Evolutionary conservation across 2,888 invertebrate genomes (phyloP).

Genomic region (Dexiosoma caninum): DNA sequence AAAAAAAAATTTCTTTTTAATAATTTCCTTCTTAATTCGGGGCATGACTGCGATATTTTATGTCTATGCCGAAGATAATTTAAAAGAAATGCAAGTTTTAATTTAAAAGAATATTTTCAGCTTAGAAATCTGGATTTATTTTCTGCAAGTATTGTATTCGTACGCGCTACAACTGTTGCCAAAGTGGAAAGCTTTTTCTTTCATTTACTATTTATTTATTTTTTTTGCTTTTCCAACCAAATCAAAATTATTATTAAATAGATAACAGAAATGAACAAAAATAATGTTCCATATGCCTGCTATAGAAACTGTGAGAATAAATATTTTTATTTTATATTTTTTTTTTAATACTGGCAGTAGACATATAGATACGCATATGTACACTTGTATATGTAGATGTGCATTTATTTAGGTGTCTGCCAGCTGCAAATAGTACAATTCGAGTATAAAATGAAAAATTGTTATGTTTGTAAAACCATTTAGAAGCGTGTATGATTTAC

Average conservation of each 20-base stretch:
- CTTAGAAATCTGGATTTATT: too few species aligned
- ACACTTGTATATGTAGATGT: background rate
- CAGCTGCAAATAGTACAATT: background rate
- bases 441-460: constrained; percentile 23
- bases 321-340: background rate
- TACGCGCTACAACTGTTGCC: too few species aligned
- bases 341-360: background rate
- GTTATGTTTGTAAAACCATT: constrained; percentile 45
- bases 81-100: too few species aligned
- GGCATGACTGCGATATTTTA: too few species aligned
- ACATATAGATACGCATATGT: too few species aligned
- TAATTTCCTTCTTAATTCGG: too few species aligned
- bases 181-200: too few species aligned
- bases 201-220: too few species aligned
- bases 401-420: background rate
- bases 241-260: constrained; percentile 15
- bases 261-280: background rate
- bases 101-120: too few species aligned
- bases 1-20: too few species aligned
- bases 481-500: constrained; percentile 42
- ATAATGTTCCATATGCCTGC: background rate
- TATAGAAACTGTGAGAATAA: background rate
- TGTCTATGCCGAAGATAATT: too few species aligned
- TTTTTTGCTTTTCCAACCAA: background rate
- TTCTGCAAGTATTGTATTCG: too few species aligned